A percentile compares a stretch with the other conserved stretches of the same genome.
These are phyloP conservation scores for Tethea ocularis DNA, from an alignment of 2,888 invertebrate genomes.

Conservation along the genomic window DNA sequence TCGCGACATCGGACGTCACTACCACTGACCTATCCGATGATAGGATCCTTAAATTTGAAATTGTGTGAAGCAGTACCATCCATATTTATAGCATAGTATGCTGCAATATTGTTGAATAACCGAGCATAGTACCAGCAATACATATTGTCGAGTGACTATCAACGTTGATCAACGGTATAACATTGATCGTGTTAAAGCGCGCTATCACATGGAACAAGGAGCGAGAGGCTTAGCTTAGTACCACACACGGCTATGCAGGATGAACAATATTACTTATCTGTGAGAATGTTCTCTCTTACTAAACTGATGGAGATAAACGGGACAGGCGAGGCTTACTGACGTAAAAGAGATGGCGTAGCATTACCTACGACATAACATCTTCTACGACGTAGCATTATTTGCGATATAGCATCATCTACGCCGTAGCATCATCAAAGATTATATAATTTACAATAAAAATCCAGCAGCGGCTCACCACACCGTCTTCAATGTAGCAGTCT, in stretches of 20 bases:
- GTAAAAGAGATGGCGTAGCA: too few species aligned
- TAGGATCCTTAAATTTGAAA: too few species aligned
- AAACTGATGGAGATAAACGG: too few species aligned
- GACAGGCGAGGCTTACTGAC: too few species aligned
- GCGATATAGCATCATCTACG: background rate
- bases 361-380: background rate
- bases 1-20: too few species aligned
- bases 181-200: conserved; percentile 1
- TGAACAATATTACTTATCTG: background rate
- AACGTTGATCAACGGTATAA: background rate
- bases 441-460: too few species aligned
- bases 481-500: background rate
- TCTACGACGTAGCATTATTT: background rate
- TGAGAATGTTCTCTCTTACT: too few species aligned
- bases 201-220: background rate
- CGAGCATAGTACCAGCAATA: background rate
- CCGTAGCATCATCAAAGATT: background rate
- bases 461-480: background rate
- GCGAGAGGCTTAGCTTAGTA: background rate
- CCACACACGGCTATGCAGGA: background rate
- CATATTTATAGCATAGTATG: too few species aligned
- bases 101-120: too few species aligned
- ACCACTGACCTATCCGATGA: too few species aligned
- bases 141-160: conserved; percentile 1
- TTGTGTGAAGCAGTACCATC: too few species aligned